phyloP scores from a whole-genome alignment of 2,797 vertebrate genomes.

The Rhinophrynus dorsalis region DNA sequence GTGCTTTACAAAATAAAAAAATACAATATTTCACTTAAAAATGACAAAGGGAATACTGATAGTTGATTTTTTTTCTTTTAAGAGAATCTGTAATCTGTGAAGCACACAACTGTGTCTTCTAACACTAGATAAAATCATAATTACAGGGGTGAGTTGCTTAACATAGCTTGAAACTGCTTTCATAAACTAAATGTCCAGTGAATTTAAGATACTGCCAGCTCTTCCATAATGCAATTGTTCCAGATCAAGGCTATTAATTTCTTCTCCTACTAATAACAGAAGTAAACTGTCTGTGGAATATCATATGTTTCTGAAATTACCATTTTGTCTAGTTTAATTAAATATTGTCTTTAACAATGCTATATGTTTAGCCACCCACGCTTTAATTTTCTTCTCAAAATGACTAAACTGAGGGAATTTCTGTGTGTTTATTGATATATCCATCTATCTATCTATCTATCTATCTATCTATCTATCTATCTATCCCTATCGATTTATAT shows the following conservation, averaged over 20 bases:
- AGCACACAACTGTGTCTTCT: conserved; percentile 20
- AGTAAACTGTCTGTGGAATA: conserved; percentile 24
- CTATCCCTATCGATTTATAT: too few relatives aligned
- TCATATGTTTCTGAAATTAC: conserved; percentile 19
- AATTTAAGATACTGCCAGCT: conserved; percentile 25
- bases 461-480: too few relatives aligned
- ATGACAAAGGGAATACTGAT: background rate
- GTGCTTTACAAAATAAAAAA: background rate
- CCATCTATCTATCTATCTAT: too few relatives aligned
- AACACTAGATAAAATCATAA: conserved; percentile 33
- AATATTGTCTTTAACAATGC: conserved; percentile 12
- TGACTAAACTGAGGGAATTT: background rate
- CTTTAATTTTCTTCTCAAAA: background rate
- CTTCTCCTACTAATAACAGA: conserved; percentile 24
- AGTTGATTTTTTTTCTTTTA: background rate
- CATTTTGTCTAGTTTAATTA: conserved; percentile 38
- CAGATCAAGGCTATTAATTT: conserved; percentile 28
- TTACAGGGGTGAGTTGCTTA: conserved; percentile 42
- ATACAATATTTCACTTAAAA: background rate
- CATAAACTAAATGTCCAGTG: conserved; percentile 31
- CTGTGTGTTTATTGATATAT: too few relatives aligned
- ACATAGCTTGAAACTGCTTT: conserved; percentile 40
- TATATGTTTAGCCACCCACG: background rate
- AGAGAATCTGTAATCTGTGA: conserved; percentile 11
- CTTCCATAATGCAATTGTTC: conserved; percentile 25